phyloP scores from a whole-genome alignment of 2,113 vertebrate species.

The Hystrix brachyura region DNA sequence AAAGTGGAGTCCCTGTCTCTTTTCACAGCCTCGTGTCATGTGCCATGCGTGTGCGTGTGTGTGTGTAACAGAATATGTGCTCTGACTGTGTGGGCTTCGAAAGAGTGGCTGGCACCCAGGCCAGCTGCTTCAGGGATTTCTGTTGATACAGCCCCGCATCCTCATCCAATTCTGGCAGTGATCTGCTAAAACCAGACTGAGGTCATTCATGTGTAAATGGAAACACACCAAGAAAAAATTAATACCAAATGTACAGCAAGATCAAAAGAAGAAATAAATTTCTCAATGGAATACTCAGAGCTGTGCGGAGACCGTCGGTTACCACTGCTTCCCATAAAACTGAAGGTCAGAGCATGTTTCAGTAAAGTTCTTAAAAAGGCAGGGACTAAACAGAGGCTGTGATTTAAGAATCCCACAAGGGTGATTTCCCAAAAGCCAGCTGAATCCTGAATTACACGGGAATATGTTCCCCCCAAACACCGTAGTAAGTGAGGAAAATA shows the following conservation, averaged over 20 bases:
- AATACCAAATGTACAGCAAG: conserved; percentile 82
- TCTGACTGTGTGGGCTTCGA: conserved; percentile 64
- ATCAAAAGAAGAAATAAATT: conserved; percentile 82
- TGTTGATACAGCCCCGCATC: conserved; percentile 83
- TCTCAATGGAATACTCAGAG: conserved; percentile 77
- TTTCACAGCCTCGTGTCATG: conserved; percentile 23
- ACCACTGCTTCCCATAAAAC: conserved; percentile 51
- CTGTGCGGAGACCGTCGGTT: conserved; percentile 52
- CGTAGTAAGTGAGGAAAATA: neutral
- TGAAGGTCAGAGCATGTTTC: conserved; percentile 67
- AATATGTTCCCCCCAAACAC: neutral
- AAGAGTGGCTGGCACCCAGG: conserved; percentile 69
- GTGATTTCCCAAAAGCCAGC: conserved; percentile 32
- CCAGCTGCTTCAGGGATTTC: conserved; percentile 86
- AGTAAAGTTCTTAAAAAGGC: conserved; percentile 63
- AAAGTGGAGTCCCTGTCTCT: neutral
- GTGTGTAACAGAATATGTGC: neutral
- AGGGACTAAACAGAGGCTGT: conserved; percentile 49
- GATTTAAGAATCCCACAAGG: conserved; percentile 71
- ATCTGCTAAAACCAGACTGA: conserved; percentile 83
- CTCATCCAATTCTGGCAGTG: conserved; percentile 81
- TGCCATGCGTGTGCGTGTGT: neutral
- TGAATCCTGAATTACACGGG: conserved; percentile 65
- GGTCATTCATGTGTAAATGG: conserved; percentile 86
- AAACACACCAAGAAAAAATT: conserved; percentile 82